These are phyloP conservation scores for Palythoa grandiflora DNA, from an alignment of 92 coral and sea anemone species.

Conservation along the genomic window DNA sequence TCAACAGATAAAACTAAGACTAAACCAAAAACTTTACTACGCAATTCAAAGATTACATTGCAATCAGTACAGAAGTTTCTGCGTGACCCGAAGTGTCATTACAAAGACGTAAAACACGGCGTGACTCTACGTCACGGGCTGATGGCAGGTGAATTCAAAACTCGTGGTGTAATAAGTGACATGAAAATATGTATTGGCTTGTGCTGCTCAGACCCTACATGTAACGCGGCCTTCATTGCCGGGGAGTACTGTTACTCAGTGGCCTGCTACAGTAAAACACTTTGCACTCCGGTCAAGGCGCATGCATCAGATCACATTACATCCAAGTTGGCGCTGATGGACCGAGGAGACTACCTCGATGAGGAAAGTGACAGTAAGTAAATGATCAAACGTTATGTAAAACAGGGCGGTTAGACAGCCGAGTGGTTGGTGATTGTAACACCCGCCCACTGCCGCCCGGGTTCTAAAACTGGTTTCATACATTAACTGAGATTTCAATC, in stretches of 20 bases:
- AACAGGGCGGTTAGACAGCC: too few species aligned
- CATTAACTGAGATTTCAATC: too few species aligned
- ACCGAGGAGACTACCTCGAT: slow-evolving; percentile 51
- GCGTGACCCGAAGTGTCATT: slow-evolving; percentile 70
- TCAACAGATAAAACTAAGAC: neutral
- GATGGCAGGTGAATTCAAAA: slow-evolving; percentile 83
- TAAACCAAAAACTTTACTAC: slow-evolving; percentile 33
- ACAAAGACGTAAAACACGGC: slow-evolving; percentile 74
- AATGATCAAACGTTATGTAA: neutral
- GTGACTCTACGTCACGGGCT: slow-evolving; percentile 84
- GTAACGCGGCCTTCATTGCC: slow-evolving; percentile 89
- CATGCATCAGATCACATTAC: slow-evolving; percentile 41
- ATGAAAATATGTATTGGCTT: slow-evolving; percentile 80
- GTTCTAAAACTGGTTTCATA: too few species aligned
- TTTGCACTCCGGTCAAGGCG: slow-evolving; percentile 75
- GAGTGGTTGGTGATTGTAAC: neutral
- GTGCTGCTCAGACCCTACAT: slow-evolving; percentile 82
- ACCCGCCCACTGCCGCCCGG: too few species aligned
- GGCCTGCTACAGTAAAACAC: slow-evolving; percentile 78
- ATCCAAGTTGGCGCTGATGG: slow-evolving; percentile 68
- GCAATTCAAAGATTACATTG: slow-evolving; percentile 23
- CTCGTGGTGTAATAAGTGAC: slow-evolving; percentile 72
- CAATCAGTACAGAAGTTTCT: slow-evolving; percentile 31
- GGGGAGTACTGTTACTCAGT: slow-evolving; percentile 93
- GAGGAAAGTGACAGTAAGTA: slow-evolving; percentile 83